phyloP scores from a whole-genome alignment of 2,797 vertebrate genomes.

The Takifugu rubripes region DNA sequence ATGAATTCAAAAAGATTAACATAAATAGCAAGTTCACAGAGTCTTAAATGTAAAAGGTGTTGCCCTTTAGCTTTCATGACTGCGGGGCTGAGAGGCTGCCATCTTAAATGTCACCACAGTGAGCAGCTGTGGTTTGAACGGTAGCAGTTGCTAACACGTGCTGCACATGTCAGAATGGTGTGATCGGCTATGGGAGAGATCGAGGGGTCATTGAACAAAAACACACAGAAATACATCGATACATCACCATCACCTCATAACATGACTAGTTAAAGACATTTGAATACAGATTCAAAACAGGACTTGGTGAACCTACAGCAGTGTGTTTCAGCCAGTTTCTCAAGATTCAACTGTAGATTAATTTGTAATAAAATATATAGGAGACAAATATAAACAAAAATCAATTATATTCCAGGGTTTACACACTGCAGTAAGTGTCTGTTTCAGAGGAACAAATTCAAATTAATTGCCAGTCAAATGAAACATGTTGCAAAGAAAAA shows the following conservation, averaged over 20 bases:
- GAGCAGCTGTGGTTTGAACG: no score
- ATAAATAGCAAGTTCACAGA: constrained; percentile 6
- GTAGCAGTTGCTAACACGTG: no score
- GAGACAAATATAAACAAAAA: constrained; percentile 12
- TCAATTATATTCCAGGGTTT: constrained; percentile 36
- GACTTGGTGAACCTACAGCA: constrained; percentile 72
- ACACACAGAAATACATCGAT: constrained; percentile 68
- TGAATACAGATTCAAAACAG: constrained; percentile 73
- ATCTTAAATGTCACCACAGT: no score
- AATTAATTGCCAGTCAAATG: constrained; percentile 72
- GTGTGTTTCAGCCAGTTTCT: constrained; percentile 48
- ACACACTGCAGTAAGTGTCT: constrained; percentile 73
- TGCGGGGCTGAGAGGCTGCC: no score
- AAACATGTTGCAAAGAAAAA: constrained; percentile 72
- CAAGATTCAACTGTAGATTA: constrained; percentile 25
- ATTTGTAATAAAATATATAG: constrained; percentile 16
- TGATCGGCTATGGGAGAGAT: constrained; percentile 53
- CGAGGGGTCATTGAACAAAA: constrained; percentile 61
- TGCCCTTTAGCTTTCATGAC: constrained; percentile 8
- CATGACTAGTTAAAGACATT: constrained; percentile 70
- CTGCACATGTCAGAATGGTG: neutral
- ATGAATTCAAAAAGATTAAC: constrained; percentile 16
- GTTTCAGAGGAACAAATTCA: constrained; percentile 68
- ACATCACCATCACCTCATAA: constrained; percentile 70
- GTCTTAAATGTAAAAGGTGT: constrained; percentile 2